Evolutionary conservation across 2,113 vertebrate genomes (phyloP), one percentile per base, ranked within the genome.

Genomic region (Bungarus multicinctus): DNA sequence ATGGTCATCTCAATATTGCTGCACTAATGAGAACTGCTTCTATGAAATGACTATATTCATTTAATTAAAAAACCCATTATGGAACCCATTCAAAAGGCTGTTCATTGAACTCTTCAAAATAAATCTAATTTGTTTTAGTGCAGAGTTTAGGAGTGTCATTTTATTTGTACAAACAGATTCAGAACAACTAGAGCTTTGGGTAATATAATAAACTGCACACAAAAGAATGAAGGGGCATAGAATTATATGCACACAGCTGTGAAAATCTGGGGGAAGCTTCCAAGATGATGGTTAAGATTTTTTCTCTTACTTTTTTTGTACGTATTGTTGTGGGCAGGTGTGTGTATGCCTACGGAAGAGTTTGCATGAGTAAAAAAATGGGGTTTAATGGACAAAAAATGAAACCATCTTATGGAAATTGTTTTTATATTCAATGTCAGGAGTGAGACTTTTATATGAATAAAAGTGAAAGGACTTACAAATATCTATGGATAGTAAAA

Each of bases 61-160:
- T 97, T 97, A 98, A 98, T 98, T 98, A 98, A 98, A 97, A 97
- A 97, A 95, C 93, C 94, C 91, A 96, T 98, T 97, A 97, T 95
- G 95, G 95, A 95, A 95, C 96, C 96, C 94, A 93, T 96, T 97
- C 95, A 96, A 95, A 98, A 95, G 4, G 94, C 93, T 97, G 93
- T 85, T 98, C 96, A 90, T 89, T 97, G 97, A 97, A 95, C 94
- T 97, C 97, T 94, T 96, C 64, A 97, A 87, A 95, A 97, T 96
- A 97, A 97, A 97, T 97, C 95, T 95, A 92, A 95, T 97, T 96
- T 97, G 96, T 94, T 96, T 96, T 95, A 97, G 95, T 89, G 87
- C 91, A 94, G 89, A 57, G 95, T 93, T 96, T 96, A 89, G 92
- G 95, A 93, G 43, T 89, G 85, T 95, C 91, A 45, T 1, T 50